Evolutionary conservation across 2,888 invertebrate species (phyloP).

Genomic region (Pandemis heparana): DNA sequence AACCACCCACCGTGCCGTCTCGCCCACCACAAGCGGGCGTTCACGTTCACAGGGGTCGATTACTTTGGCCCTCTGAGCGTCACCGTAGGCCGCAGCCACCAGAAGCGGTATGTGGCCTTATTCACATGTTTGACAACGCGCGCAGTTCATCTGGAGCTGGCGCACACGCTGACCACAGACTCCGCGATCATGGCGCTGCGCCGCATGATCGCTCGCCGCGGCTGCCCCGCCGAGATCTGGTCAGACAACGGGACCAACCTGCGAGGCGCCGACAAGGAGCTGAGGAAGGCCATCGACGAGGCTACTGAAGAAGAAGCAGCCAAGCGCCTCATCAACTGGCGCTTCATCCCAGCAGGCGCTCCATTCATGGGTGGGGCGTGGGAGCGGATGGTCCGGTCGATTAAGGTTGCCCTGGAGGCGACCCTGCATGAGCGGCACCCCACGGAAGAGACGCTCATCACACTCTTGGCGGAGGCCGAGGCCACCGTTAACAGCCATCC

Average conservation of each 20-base stretch:
- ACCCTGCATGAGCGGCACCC: too few relatives aligned
- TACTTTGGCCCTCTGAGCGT: constrained; percentile 45
- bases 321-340: too few relatives aligned
- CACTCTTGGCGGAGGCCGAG: too few relatives aligned
- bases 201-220: constrained; percentile 36
- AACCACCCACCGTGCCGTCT: constrained; percentile 35
- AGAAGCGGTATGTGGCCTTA: constrained; percentile 44
- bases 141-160: constrained; percentile 42
- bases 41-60: constrained; percentile 43
- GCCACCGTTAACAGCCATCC: too few relatives aligned
- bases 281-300: too few relatives aligned
- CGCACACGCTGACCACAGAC: constrained; percentile 13
- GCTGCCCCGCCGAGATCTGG: too few relatives aligned
- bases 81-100: constrained; percentile 38
- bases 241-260: constrained; percentile 37
- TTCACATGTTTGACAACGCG: constrained; percentile 42
- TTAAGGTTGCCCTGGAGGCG: too few relatives aligned
- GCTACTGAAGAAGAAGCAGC: too few relatives aligned
- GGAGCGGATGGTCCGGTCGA: too few relatives aligned
- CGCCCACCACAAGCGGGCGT: constrained; percentile 40
- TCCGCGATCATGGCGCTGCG: constrained; percentile 34
- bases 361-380: too few relatives aligned
- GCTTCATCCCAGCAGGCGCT: too few relatives aligned
- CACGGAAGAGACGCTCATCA: too few relatives aligned
- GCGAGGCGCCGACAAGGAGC: constrained; percentile 24